These are phyloP conservation scores for Notolepis coatsorum DNA, from an alignment of 2,797 vertebrate genomes.

Conservation along the genomic window DNA sequence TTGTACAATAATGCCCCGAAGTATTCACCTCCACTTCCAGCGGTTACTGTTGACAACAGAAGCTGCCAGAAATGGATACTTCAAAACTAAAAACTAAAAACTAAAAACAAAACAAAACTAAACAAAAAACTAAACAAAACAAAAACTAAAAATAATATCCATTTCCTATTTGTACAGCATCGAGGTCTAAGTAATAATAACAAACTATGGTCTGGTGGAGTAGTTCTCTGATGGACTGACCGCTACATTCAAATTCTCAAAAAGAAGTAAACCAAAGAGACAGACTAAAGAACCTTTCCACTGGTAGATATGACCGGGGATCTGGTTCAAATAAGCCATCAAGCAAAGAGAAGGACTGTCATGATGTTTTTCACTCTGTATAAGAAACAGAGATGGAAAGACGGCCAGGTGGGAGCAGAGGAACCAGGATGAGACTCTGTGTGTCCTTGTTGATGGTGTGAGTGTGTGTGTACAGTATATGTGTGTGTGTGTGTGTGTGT, in stretches of 20 bases:
- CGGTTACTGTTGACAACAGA: constrained; percentile 63
- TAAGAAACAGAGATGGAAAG: constrained; percentile 58
- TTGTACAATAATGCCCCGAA: constrained; percentile 82
- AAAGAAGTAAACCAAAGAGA: constrained; percentile 55
- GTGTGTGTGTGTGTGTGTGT: neutral
- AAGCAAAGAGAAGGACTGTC: constrained; percentile 31
- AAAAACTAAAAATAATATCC: constrained; percentile 40
- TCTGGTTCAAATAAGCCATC: constrained; percentile 67
- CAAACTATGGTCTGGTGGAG: constrained; percentile 54
- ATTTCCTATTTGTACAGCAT: constrained; percentile 55
- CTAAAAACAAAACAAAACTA: constrained; percentile 35
- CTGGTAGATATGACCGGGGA: constrained; percentile 48
- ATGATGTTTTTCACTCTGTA: constrained; percentile 24
- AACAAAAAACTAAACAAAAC: constrained; percentile 31
- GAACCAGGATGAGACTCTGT: constrained; percentile 57
- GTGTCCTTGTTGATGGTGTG: constrained; percentile 21
- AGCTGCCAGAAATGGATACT: constrained; percentile 57
- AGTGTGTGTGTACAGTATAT: constrained; percentile 18
- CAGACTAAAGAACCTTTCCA: constrained; percentile 45
- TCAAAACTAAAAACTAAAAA: constrained; percentile 41
- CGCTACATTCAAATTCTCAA: constrained; percentile 73
- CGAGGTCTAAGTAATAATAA: constrained; percentile 36
- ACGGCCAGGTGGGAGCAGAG: constrained; percentile 51
- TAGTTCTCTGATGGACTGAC: constrained; percentile 61
- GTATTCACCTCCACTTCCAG: constrained; percentile 67